These are phyloP conservation scores for Pyrgilauda ruficollis DNA, from an alignment of 2,113 vertebrate genomes.

Conservation along the genomic window DNA sequence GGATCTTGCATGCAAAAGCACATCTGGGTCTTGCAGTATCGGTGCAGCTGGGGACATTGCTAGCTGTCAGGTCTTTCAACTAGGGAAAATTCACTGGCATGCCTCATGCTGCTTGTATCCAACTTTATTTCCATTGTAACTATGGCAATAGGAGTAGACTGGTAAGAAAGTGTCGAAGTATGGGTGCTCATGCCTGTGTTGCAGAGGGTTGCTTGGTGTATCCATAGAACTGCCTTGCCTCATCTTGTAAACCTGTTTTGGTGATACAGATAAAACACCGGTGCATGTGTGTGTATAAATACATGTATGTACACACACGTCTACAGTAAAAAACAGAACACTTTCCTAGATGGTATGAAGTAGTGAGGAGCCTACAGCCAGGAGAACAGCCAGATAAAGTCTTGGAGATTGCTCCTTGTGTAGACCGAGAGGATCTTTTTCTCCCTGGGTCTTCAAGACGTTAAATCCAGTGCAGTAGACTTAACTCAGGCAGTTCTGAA, in stretches of 20 bases:
- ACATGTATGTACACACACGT: neutral
- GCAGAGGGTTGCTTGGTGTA: neutral
- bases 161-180: neutral
- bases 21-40: neutral
- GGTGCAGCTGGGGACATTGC: neutral
- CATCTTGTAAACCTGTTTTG: neutral
- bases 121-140: slow-evolving; percentile 14
- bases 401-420: neutral
- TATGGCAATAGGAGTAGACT: neutral
- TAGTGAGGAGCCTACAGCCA: neutral
- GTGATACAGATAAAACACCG: neutral
- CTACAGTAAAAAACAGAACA: neutral
- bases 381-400: neutral
- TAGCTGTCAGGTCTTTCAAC: slow-evolving; percentile 1
- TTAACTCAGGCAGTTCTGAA: neutral
- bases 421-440: neutral
- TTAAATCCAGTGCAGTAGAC: neutral
- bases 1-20: neutral
- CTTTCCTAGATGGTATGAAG: neutral
- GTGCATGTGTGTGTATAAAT: neutral
- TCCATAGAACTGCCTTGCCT: neutral
- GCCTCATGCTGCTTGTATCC: neutral
- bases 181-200: neutral
- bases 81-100: neutral
- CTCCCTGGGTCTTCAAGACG: neutral